Evolutionary conservation across 2,113 vertebrate species (phyloP).

Genomic region (Nycticorax nycticorax): DNA sequence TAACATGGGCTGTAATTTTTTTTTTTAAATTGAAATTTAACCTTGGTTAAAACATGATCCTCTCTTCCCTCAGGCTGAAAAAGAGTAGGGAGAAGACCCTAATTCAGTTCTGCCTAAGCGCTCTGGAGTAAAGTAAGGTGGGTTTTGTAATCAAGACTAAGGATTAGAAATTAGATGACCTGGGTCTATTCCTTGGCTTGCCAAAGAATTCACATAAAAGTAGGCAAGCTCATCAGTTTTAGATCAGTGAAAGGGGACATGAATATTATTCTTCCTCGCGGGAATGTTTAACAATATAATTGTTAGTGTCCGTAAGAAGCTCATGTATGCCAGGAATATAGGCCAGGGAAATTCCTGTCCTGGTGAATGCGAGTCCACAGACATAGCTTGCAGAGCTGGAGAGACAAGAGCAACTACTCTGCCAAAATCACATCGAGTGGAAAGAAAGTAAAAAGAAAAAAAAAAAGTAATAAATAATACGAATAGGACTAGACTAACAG

Average conservation of each 20-base stretch:
- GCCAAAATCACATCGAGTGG: not conserved
- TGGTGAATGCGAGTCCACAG: not conserved
- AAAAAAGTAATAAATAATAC: not conserved
- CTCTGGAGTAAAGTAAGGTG: not conserved
- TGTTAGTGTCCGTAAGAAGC: slow-evolving; percentile 5
- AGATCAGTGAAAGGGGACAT: not conserved
- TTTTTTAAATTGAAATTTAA: not conserved
- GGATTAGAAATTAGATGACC: not conserved
- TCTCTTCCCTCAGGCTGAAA: not conserved
- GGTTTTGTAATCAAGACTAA: not conserved
- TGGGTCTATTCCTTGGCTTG: not conserved
- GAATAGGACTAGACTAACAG: not conserved
- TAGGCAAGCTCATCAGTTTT: not conserved
- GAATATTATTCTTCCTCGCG: not conserved
- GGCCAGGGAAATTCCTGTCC: slow-evolving; percentile 33
- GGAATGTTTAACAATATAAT: slow-evolving; percentile 16
- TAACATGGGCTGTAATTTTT: not conserved
- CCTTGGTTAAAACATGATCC: not conserved
- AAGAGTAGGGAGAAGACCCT: not conserved
- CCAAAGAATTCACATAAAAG: not conserved
- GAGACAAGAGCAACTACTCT: not conserved
- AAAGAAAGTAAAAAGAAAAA: not conserved
- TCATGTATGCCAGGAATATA: not conserved
- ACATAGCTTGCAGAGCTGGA: not conserved
- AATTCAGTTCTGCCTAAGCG: not conserved